Evolutionary conservation across 35 echinoderm and acorn worm genomes (phyloP), one percentile per base, ranked within the genome.

Genomic region (Amphiura filiformis): DNA sequence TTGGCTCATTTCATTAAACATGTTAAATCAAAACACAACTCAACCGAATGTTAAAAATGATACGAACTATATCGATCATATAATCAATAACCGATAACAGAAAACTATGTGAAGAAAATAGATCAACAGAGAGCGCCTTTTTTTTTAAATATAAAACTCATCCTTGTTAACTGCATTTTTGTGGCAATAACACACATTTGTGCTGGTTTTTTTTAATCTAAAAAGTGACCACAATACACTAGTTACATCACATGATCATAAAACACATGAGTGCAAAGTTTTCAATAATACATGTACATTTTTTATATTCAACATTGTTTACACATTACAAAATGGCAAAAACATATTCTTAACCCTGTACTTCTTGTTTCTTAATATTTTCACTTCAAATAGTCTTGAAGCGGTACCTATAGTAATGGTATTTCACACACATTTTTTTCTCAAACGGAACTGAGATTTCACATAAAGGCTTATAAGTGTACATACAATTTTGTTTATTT

Each of bases 241-340:
- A 52, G 20, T 52, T 52, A 52, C 44, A 70, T 70, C 26, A 70
- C 61, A 70, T 70, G 61, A 15, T 70, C 61, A 70, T 70, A 70
- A 70, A 70, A 70, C 61, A 70, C 61, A 70, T 70, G 7, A 70
- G 61, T 70, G 61, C 61, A 70, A 70, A 70, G 7, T 52, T 70
- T 70, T 30, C 11, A 70, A 70, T 70, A 70, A 26, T 70, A 70
- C 61, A 70, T 70, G 61, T 70, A 70, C 61, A 70, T 70, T 47
- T 47, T 47, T 47, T 47, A 47, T 47, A 47, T 9, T 47, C 41
- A 47, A 70, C 61, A 70, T 70, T 30, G 28, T 70, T 70, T 70
- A 30, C 28, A 30, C 28, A 23, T 70, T 70, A 70, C 61, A 18
- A 26, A 70, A 26, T 26, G 61, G 61, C 61, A 70, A 70, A 70